A percentile compares a stretch with the other conserved stretches of the same genome.
Evolutionary conservation across 2,888 invertebrate species (phyloP).

Genomic region (Acleris literana): DNA sequence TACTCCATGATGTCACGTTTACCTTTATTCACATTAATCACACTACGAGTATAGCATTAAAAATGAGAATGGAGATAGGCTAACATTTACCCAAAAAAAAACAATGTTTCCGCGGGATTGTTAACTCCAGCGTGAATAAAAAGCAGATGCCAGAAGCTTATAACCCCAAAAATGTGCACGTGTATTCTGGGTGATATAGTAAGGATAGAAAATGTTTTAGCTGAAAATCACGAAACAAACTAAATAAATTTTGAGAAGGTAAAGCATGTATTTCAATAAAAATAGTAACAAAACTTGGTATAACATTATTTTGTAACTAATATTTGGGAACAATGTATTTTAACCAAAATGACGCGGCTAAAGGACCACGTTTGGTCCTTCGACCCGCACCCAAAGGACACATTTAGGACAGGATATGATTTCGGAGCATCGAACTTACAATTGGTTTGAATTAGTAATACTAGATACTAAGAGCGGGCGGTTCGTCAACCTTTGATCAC

Average conservation of each 20-base stretch:
- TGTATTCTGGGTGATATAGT: too few species aligned
- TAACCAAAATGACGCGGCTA: neutral
- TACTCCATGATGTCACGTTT: neutral
- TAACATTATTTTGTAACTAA: neutral
- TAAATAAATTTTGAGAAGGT: too few species aligned
- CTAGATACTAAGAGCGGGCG: constrained; percentile 30
- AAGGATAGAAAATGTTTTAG: too few species aligned
- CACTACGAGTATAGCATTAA: neutral
- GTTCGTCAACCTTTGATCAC: constrained; percentile 52
- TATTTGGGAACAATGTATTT: neutral
- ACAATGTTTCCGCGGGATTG: too few species aligned
- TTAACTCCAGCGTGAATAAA: too few species aligned
- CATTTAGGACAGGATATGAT: constrained; percentile 43
- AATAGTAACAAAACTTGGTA: too few species aligned
- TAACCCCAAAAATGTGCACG: too few species aligned
- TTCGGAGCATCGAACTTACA: constrained; percentile 51
- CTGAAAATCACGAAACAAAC: too few species aligned
- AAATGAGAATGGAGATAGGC: too few species aligned
- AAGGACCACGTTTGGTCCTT: constrained; percentile 15
- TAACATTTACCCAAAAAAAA: too few species aligned
- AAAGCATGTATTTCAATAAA: too few species aligned
- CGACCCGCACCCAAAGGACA: constrained; percentile 8
- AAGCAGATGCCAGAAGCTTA: too few species aligned
- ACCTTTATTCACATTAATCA: neutral
- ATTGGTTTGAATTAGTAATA: constrained; percentile 50